These are phyloP conservation scores for Rhyacophila evoluta DNA, from an alignment of 2,888 invertebrate genomes.

Conservation along the genomic window DNA sequence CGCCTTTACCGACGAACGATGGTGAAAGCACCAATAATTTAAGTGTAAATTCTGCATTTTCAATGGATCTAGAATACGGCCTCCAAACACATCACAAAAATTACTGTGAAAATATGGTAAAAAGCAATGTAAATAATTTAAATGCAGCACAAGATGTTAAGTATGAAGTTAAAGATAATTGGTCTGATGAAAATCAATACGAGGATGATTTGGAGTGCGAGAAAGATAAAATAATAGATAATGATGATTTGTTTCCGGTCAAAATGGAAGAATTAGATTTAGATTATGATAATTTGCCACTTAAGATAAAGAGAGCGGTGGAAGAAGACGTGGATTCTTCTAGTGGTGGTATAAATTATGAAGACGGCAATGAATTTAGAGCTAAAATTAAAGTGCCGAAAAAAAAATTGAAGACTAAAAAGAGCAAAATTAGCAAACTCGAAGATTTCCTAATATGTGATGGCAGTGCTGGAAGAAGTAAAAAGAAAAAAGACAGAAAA, in stretches of 20 bases:
- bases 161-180: not conserved
- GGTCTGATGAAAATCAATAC: not conserved
- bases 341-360: not conserved
- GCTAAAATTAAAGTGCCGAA: not conserved
- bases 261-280: constrained; percentile 5
- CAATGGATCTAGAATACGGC: not conserved
- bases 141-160: not conserved
- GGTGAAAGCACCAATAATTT: not conserved
- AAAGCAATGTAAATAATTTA: too few species aligned
- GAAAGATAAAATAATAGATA: not conserved
- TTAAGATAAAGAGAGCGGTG: not conserved
- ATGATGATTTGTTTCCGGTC: not conserved
- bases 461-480: not conserved
- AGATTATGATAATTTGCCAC: not conserved
- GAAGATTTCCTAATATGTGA: not conserved
- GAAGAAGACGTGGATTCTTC: not conserved
- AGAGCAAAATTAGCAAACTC: not conserved
- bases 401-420: not conserved
- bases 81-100: not conserved
- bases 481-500: constrained; percentile 27
- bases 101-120: not conserved
- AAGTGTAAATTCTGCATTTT: not conserved
- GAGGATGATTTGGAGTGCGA: not conserved
- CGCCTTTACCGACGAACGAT: not conserved
- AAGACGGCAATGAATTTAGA: not conserved